These are phyloP conservation scores for Nemurella pictetii DNA, from an alignment of 2,888 invertebrate genomes.

Conservation along the genomic window DNA sequence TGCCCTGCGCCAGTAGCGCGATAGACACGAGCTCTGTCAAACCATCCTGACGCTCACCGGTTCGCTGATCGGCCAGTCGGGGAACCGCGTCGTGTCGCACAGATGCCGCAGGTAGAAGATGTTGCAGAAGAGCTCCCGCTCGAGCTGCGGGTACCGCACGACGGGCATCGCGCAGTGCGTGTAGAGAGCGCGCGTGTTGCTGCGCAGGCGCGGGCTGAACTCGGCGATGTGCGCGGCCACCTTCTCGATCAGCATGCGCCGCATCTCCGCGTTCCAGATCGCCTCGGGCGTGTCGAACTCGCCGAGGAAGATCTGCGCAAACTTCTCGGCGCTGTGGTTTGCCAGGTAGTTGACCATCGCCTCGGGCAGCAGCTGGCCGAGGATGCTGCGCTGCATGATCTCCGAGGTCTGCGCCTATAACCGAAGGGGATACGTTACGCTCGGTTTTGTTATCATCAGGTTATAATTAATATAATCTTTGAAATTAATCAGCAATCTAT, in stretches of 20 bases:
- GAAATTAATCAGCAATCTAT: too few species aligned
- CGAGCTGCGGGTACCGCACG: slow-evolving; percentile 90
- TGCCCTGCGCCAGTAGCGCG: too few species aligned
- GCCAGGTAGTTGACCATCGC: slow-evolving; percentile 99
- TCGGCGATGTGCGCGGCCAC: slow-evolving; percentile 97
- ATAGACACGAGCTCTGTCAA: too few species aligned
- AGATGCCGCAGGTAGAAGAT: slow-evolving; percentile 97
- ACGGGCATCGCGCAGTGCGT: slow-evolving; percentile 94
- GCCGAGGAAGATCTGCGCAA: slow-evolving; percentile 95
- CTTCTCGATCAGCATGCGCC: slow-evolving; percentile 93
- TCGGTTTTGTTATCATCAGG: too few species aligned
- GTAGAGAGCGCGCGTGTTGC: slow-evolving; percentile 93
- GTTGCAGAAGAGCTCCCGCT: slow-evolving; percentile 96
- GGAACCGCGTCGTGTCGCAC: slow-evolving; percentile 85
- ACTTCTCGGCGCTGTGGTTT: slow-evolving; percentile 97
- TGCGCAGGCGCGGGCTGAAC: slow-evolving; percentile 90
- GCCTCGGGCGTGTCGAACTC: slow-evolving; percentile 99
- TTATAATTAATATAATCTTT: too few species aligned
- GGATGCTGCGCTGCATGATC: slow-evolving; percentile 89
- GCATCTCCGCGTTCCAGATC: slow-evolving; percentile 98
- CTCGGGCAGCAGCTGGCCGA: slow-evolving; percentile 93
- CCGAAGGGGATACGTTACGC: slow-evolving; percentile 6
- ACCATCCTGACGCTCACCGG: too few species aligned
- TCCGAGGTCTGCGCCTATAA: slow-evolving; percentile 61
- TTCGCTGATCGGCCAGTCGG: slow-evolving; percentile 96